Base-by-base conservation (phyloP, 2,797 vertebrate genomes). In the Valencia hispanica region DNA sequence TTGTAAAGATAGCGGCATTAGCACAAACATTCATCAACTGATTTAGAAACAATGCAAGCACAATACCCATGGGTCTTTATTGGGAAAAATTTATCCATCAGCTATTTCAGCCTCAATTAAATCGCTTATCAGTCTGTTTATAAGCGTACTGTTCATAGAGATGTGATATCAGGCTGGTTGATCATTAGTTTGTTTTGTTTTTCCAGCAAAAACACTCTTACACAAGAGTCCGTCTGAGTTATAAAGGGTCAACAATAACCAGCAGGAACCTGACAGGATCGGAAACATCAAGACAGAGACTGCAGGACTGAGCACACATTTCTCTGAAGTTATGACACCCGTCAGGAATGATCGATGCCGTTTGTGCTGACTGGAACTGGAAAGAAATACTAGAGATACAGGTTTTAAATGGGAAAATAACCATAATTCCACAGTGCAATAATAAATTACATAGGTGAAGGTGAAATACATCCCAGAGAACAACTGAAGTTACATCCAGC, bases 101-200 rank as follows among this genome's bases (percentile, higher is more conserved):
- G 34, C 71, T 77, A 36, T 48, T 79, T 79, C 41, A 43, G 45
- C 39, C 48, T 68, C 5, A 50, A 39, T 70, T 51, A 25, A 15
- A 74, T 55, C 65, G 55, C 70, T 65, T 2, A 77, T 75, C 72
- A 68, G 30, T 55, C 74, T 53, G 50, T 18, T 84, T 41, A 72
- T 32, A 18, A 20, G 25, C 79, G 65, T 9, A 32, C 70, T 75
- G 61, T 79, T 65, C 59, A 70, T 65, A 81, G 73, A 61, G 68
- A 75, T 73, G 61, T 4, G 11, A 80, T 11, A 80, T 30, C 57
- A 78, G 75, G 78, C 81, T 74, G 68, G 87, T 87, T 87, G 82
- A 91, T 90, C 77, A 89, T 89, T 88, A 83, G 73, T 73, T 63
- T 53, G 3, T 22, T 22, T 81, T 68, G 36, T 25, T 41, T 66